phyloP scores from a whole-genome alignment of 1,140 invertebrate species.

The Aricia agestis region DNA sequence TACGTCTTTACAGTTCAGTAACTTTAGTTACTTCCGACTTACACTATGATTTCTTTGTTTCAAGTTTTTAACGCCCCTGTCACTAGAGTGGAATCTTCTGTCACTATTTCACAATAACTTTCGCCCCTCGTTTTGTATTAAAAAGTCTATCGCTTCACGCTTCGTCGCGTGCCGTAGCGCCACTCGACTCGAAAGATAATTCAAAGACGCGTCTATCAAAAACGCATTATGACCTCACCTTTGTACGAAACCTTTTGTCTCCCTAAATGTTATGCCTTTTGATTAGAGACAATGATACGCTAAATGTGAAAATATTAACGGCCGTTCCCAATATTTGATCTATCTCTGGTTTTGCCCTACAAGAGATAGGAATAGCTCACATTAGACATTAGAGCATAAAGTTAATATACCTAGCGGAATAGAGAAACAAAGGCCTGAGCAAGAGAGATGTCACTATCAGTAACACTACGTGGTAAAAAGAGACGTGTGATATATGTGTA shows the following conservation, averaged over 20 bases:
- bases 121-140: background rate
- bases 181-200: conserved; percentile 39
- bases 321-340: no score
- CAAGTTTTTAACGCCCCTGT: background rate
- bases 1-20: background rate
- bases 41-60: background rate
- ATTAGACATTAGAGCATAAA: no score
- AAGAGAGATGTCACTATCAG: no score
- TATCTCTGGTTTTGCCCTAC: no score
- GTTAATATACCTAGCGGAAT: no score
- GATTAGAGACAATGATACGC: background rate
- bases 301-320: no score
- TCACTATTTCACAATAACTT: background rate
- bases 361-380: no score
- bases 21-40: background rate
- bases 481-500: no score
- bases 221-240: background rate
- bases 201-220: conserved; percentile 17
- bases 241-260: background rate
- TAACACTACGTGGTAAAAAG: no score
- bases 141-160: conserved; percentile 27
- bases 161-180: conserved; percentile 18
- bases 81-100: background rate
- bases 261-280: background rate
- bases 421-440: no score